Conservation (phyloP, 2,113 vertebrate genomes). For the Tretioscincus oriximinensis region DNA sequence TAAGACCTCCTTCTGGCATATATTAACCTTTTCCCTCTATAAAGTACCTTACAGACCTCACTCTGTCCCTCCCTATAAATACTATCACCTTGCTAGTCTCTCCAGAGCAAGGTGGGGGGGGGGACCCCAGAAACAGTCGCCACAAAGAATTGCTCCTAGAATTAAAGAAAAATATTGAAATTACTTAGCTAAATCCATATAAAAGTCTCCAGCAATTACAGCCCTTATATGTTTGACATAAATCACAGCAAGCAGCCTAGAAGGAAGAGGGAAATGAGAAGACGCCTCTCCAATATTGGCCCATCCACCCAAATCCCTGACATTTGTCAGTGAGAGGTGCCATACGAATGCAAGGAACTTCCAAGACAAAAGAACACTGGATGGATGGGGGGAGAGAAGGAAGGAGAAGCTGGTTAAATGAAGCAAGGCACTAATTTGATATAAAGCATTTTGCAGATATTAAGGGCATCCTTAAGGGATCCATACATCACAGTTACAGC, state of each 20-base stretch:
- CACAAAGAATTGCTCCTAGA: too few relatives aligned
- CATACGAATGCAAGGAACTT: slow-evolving; percentile 43
- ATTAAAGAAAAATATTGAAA: slow-evolving; percentile 30
- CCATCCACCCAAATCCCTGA: background rate
- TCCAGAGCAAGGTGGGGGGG: slow-evolving; percentile 7
- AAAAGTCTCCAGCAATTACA: slow-evolving; percentile 16
- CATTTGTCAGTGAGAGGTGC: slow-evolving; percentile 35
- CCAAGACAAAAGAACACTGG: slow-evolving; percentile 21
- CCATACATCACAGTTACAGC: slow-evolving; percentile 35
- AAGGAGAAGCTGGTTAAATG: slow-evolving; percentile 1
- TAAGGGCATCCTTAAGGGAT: slow-evolving; percentile 47
- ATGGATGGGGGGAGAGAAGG: background rate
- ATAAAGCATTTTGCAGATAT: slow-evolving; percentile 63
- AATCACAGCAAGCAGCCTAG: background rate
- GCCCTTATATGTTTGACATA: slow-evolving; percentile 20
- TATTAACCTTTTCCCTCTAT: slow-evolving; percentile 15
- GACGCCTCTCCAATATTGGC: background rate
- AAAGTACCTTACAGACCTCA: background rate
- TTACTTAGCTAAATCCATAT: slow-evolving; percentile 33
- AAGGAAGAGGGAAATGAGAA: background rate
- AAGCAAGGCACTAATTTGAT: slow-evolving; percentile 44
- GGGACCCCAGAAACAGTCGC: too few relatives aligned
- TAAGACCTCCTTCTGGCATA: slow-evolving; percentile 8
- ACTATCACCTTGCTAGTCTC: slow-evolving; percentile 21
- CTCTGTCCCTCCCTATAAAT: slow-evolving; percentile 20